These are phyloP conservation scores for Galaxias olidus DNA, from an alignment of 2,797 vertebrate species.

Conservation along the genomic window DNA sequence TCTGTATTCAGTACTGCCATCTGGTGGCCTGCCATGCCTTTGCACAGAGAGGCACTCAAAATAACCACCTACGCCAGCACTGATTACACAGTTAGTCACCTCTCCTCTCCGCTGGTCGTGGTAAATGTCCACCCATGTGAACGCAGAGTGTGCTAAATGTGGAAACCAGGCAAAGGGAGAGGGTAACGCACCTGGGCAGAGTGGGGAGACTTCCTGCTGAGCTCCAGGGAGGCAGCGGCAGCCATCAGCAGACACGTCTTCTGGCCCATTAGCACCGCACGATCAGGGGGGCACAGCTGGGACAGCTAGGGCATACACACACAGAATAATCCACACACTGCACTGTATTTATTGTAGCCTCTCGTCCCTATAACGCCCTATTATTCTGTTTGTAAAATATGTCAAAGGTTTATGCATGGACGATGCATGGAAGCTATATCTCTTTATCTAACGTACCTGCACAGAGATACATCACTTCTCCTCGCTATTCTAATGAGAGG, in stretches of 20 bases:
- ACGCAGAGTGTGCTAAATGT: conserved; percentile 49
- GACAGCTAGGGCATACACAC: conserved; percentile 77
- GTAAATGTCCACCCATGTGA: conserved; percentile 59
- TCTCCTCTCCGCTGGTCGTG: conserved; percentile 50
- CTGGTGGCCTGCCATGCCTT: conserved; percentile 59
- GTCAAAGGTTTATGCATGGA: no score
- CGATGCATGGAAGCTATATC: conserved; percentile 5
- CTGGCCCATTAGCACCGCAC: conserved; percentile 82
- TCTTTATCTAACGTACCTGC: conserved; percentile 22
- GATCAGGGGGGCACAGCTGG: conserved; percentile 83
- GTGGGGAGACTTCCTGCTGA: conserved; percentile 73
- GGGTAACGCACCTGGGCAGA: conserved; percentile 75
- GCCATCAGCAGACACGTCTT: conserved; percentile 91
- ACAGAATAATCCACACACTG: not conserved
- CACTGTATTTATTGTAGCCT: no score
- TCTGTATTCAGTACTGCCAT: conserved; percentile 56
- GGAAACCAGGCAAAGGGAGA: conserved; percentile 38
- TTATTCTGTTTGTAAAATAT: no score
- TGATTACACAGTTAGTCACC: conserved; percentile 59
- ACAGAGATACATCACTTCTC: conserved; percentile 35
- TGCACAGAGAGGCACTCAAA: conserved; percentile 32
- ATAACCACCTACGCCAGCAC: conserved; percentile 50
- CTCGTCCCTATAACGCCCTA: no score
- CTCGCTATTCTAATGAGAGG: conserved; percentile 29
- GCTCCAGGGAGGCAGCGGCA: conserved; percentile 82